Evolutionary conservation across 2,888 invertebrate genomes (phyloP).

Genomic region (Callimorpha dominula): DNA sequence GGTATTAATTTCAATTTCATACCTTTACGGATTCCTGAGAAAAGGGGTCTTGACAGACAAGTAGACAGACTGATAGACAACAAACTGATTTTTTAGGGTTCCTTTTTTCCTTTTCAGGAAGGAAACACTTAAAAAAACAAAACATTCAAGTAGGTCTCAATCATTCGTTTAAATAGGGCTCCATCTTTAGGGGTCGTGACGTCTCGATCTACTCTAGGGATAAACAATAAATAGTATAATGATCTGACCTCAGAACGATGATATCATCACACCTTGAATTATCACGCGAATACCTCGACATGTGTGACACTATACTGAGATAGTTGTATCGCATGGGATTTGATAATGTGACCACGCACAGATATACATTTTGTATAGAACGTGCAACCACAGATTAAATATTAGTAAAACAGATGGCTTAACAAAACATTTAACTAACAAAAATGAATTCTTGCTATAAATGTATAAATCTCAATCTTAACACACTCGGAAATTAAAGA

Average conservation of each 20-base stretch:
- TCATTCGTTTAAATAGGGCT: background rate
- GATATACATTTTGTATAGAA: background rate
- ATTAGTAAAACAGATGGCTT: background rate
- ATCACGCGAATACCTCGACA: slow-evolving; percentile 11
- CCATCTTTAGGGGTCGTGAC: slow-evolving; percentile 11
- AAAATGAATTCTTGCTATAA: too few relatives aligned
- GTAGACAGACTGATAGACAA: too few relatives aligned
- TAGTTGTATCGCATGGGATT: background rate
- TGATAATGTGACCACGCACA: too few relatives aligned
- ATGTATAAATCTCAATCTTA: too few relatives aligned
- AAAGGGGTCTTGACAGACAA: too few relatives aligned
- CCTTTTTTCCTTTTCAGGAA: too few relatives aligned
- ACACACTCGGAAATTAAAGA: too few relatives aligned
- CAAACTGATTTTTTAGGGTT: too few relatives aligned
- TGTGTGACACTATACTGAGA: background rate
- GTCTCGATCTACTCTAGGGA: background rate
- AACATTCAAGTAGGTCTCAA: too few relatives aligned
- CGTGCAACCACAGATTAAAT: background rate
- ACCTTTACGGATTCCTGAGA: too few relatives aligned
- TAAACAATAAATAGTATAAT: slow-evolving; percentile 4
- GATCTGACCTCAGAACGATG: slow-evolving; percentile 10
- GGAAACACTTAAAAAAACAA: too few relatives aligned
- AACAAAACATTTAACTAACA: background rate
- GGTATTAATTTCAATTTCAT: too few relatives aligned
- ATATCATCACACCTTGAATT: slow-evolving; percentile 17